A percentile compares a stretch with the other conserved stretches of the same genome.
Evolutionary conservation across 2,113 vertebrate genomes (phyloP).

Genomic region (rabbit (Oryctolagus cuniculus)): DNA sequence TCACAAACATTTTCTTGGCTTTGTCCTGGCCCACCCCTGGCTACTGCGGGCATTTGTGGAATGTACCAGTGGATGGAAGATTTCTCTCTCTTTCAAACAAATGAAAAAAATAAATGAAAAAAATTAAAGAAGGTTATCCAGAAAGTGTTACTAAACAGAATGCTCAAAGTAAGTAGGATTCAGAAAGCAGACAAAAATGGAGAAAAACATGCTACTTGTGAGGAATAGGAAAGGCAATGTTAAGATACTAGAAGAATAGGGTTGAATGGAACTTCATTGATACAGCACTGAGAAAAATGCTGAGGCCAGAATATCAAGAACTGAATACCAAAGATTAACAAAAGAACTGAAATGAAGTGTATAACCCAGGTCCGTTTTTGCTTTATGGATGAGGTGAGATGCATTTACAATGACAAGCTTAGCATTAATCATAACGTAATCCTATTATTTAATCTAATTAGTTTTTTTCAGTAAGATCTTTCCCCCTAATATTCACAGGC

Average conservation of each 20-base stretch:
- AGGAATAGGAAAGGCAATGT: neutral
- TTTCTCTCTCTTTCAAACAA: no score
- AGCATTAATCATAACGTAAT: neutral
- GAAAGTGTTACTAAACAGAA: neutral
- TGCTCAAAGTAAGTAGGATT: neutral
- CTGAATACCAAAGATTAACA: neutral
- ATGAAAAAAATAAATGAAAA: no score
- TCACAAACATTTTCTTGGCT: no score
- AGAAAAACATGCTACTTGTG: neutral
- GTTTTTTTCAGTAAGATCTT: neutral
- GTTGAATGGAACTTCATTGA: neutral
- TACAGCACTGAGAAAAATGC: neutral
- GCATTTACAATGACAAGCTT: slow-evolving; percentile 10
- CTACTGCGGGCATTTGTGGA: no score
- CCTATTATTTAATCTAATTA: neutral
- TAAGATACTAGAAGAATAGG: neutral
- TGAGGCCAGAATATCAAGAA: neutral
- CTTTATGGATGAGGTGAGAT: neutral
- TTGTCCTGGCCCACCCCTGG: no score
- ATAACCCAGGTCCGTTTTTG: neutral
- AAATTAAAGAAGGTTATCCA: neutral
- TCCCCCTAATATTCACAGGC: neutral
- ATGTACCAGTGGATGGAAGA: no score
- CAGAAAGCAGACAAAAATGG: neutral
- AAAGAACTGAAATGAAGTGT: neutral